These are phyloP conservation scores for Callorhinus ursinus DNA, from an alignment of 2,113 vertebrate species.

Conservation along the genomic window DNA sequence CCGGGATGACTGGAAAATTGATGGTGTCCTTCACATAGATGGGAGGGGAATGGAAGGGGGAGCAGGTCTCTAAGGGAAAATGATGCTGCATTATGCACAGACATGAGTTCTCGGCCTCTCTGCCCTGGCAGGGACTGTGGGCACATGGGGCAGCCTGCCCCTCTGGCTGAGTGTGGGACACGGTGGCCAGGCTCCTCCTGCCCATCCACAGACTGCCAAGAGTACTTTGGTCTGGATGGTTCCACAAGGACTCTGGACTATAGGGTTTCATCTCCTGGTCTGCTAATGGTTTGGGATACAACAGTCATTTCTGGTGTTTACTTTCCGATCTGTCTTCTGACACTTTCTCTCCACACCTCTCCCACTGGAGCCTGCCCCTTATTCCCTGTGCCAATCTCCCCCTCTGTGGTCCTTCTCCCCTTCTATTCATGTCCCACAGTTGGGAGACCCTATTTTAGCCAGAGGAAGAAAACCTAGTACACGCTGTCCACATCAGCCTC, in stretches of 20 bases:
- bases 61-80: not conserved
- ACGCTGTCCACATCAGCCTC: not conserved
- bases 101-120: not conserved
- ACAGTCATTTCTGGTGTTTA: slow-evolving; percentile 55
- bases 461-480: not conserved
- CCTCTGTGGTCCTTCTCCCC: not conserved
- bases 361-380: not conserved
- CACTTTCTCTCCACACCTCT: slow-evolving; percentile 35
- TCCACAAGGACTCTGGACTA: not conserved
- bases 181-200: not conserved
- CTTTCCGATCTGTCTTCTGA: slow-evolving; percentile 62
- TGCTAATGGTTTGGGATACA: not conserved
- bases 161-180: not conserved
- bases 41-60: not conserved
- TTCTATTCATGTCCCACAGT: not conserved
- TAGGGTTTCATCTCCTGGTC: slow-evolving; percentile 1
- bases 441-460: not conserved
- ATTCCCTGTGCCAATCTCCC: not conserved
- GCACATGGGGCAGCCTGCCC: rapidly evolving
- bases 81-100: rapidly evolving
- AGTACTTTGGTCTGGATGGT: rapidly evolving
- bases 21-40: not conserved
- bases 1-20: not conserved
- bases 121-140: not conserved
- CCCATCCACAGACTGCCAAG: not conserved